A percentile compares a stretch with the other conserved stretches of the same genome.
These are phyloP conservation scores for Gastrophysa polygoni DNA, from an alignment of 2,888 invertebrate species.

Conservation along the genomic window DNA sequence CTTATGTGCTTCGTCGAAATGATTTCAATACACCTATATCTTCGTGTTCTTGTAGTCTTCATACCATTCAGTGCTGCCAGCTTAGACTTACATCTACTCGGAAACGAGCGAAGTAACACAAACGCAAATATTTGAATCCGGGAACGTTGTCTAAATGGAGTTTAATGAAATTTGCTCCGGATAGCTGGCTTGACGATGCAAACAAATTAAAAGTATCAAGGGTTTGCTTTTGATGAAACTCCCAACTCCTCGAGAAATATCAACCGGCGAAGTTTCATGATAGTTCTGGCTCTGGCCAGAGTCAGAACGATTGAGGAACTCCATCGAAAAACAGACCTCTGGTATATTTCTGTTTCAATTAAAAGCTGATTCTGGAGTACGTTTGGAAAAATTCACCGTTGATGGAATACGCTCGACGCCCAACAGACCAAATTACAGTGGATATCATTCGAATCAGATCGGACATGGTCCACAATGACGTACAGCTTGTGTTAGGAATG, in stretches of 20 bases:
- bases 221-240: slow-evolving; percentile 12
- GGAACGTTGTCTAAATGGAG: slow-evolving; percentile 14
- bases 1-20: too few relatives aligned
- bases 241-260: neutral
- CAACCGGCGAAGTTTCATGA: neutral
- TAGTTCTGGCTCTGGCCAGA: neutral
- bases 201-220: slow-evolving; percentile 15
- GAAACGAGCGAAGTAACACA: slow-evolving; percentile 6
- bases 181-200: slow-evolving; percentile 4
- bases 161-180: slow-evolving; percentile 15
- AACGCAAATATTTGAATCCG: slow-evolving; percentile 17
- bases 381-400: neutral
- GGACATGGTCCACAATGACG: too few relatives aligned
- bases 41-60: too few relatives aligned
- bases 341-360: neutral
- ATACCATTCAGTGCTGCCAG: too few relatives aligned
- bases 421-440: too few relatives aligned
- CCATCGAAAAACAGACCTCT: neutral
- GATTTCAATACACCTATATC: too few relatives aligned
- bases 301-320: neutral
- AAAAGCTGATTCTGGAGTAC: neutral
- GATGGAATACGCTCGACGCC: too few relatives aligned
- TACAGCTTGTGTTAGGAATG: too few relatives aligned
- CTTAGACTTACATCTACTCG: too few relatives aligned
- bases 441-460: too few relatives aligned